Evolutionary conservation across 1,140 invertebrate genomes (phyloP).

Genomic region (Cepaea nemoralis): DNA sequence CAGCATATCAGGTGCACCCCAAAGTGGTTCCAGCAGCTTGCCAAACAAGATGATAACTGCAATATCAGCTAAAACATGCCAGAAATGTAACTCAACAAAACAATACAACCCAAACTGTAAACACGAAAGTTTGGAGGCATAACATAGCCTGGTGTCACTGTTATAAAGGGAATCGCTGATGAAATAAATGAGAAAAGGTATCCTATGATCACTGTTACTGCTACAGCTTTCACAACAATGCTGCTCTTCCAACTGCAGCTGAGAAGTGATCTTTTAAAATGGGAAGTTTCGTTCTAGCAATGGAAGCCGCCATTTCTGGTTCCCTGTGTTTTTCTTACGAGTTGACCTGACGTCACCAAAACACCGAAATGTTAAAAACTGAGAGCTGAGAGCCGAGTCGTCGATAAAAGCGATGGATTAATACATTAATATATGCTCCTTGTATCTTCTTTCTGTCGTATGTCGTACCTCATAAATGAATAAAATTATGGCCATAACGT

Average conservation of each 20-base stretch:
- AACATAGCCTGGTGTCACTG: slow-evolving; percentile 92
- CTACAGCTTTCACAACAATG: slow-evolving; percentile 90
- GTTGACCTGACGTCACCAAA: slow-evolving; percentile 27
- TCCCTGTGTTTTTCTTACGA: slow-evolving; percentile 53
- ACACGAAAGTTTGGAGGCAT: slow-evolving; percentile 92
- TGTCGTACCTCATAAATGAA: too few species aligned
- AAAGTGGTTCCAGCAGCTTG: slow-evolving; percentile 95
- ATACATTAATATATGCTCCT: not conserved
- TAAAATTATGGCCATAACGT: too few species aligned
- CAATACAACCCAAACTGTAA: slow-evolving; percentile 95
- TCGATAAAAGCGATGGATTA: not conserved
- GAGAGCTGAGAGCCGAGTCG: not conserved
- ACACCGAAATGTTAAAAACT: not conserved
- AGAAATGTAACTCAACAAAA: slow-evolving; percentile 93
- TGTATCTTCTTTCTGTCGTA: too few species aligned
- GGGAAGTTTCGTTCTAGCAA: slow-evolving; percentile 53
- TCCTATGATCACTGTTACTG: slow-evolving; percentile 85
- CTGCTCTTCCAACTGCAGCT: slow-evolving; percentile 72
- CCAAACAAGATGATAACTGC: slow-evolving; percentile 92
- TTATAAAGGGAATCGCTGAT: slow-evolving; percentile 81
- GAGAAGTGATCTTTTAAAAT: slow-evolving; percentile 67
- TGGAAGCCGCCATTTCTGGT: slow-evolving; percentile 69
- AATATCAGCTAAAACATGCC: slow-evolving; percentile 91
- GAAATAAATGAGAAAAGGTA: slow-evolving; percentile 84
- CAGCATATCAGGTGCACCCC: slow-evolving; percentile 95